Percentiles rank a stretch among this genome's conserved stretches.
phyloP scores from a whole-genome alignment of 2,888 invertebrate species.

The Nephrocerus scutellatus region DNA sequence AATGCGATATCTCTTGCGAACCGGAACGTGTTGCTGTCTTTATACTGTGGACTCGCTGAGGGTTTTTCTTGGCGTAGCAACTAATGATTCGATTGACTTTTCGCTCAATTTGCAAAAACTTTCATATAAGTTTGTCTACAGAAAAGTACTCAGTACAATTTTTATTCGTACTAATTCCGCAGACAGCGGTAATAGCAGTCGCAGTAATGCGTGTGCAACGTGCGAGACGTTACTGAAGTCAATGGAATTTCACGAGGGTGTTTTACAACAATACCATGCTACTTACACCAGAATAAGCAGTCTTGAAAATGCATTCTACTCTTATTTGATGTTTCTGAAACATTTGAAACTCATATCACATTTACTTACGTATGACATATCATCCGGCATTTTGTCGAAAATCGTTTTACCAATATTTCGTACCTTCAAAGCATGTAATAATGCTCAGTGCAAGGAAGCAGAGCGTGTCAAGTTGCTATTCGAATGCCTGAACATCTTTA shows the following conservation, averaged over 20 bases:
- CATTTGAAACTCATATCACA: slow-evolving; percentile 43
- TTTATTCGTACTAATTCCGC: slow-evolving; percentile 25
- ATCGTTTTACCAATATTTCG: slow-evolving; percentile 43
- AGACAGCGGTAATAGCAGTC: slow-evolving; percentile 8
- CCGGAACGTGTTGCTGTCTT: slow-evolving; percentile 44
- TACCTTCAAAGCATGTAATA: slow-evolving; percentile 29
- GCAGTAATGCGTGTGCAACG: slow-evolving; percentile 23
- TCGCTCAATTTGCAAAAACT: slow-evolving; percentile 32
- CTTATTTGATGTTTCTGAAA: slow-evolving; percentile 39
- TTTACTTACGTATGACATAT: slow-evolving; percentile 36
- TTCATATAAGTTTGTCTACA: slow-evolving; percentile 39
- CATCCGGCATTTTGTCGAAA: slow-evolving; percentile 38
- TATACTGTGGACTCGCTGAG: slow-evolving; percentile 33
- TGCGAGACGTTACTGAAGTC: slow-evolving; percentile 41
- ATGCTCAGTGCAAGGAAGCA: slow-evolving; percentile 3
- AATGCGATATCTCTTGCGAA: slow-evolving; percentile 34
- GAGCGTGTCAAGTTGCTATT: slow-evolving; percentile 25
- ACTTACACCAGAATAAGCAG: slow-evolving; percentile 4
- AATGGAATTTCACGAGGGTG: slow-evolving; percentile 32
- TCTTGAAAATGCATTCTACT: too few relatives aligned
- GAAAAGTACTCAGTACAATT: slow-evolving; percentile 35
- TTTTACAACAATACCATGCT: slow-evolving; percentile 32
- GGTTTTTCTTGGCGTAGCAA: slow-evolving; percentile 31
- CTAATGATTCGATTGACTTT: slow-evolving; percentile 26
- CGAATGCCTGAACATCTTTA: slow-evolving; percentile 42